phyloP scores from a whole-genome alignment of 2,888 invertebrate genomes.

The Drosophila colorata region DNA sequence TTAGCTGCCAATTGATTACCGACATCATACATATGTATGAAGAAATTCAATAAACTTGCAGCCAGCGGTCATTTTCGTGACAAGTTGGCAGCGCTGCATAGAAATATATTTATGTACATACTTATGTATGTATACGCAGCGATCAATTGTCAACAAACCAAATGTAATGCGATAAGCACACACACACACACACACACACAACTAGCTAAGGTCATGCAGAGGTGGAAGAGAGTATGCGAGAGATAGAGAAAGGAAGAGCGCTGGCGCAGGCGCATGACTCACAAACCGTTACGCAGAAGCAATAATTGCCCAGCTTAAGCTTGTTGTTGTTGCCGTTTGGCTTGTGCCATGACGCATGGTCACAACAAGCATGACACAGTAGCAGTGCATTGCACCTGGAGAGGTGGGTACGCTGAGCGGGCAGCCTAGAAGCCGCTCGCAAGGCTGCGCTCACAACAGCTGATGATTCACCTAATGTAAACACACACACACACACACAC shows the following conservation, averaged over 20 bases:
- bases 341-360: conserved; percentile 48
- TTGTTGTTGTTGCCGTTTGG: conserved; percentile 14
- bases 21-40: conserved; percentile 20
- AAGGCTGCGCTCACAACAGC: conserved; percentile 36
- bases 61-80: conserved; percentile 27
- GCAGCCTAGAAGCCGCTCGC: conserved; percentile 34
- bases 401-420: conserved; percentile 7
- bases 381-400: conserved; percentile 54
- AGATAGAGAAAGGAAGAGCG: conserved; percentile 3
- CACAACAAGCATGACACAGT: conserved; percentile 34
- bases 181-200: conserved; percentile 1
- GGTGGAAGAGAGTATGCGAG: neutral
- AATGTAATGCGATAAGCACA: conserved; percentile 35
- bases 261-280: conserved; percentile 44
- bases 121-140: conserved; percentile 1
- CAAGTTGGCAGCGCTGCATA: conserved; percentile 11
- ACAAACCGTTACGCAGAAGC: conserved; percentile 56
- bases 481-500: neutral
- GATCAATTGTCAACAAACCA: conserved; percentile 33
- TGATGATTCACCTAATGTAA: conserved; percentile 51
- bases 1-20: conserved; percentile 34
- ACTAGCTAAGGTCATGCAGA: conserved; percentile 34
- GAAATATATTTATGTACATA: conserved; percentile 5
- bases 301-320: conserved; percentile 36
- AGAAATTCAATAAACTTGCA: conserved; percentile 9